Base-by-base conservation (phyloP, 2,888 invertebrate genomes). In the Agriopis leucophaearia region DNA sequence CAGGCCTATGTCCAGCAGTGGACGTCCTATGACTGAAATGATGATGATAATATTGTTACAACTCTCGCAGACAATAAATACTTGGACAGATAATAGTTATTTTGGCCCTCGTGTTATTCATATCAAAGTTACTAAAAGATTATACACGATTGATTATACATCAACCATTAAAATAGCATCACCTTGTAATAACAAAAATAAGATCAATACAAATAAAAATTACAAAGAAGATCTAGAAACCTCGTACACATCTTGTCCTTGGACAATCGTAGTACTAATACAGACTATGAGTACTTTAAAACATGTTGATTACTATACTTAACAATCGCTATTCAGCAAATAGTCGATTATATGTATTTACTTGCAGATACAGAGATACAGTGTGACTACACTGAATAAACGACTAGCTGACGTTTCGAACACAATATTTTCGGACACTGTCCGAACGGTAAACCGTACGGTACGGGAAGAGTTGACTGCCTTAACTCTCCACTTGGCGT, bases 141-240 rank as follows among this genome's bases (percentile, higher is more conserved):
- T 13, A 55, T 55, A 8, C n/a, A 55, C 8, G 5, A 44, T 42
- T 42, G 44, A 42, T 9, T 42, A 44, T 13, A 13, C n/a, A 42
- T 42, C 8, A 57, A 57, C 47, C 47, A 57, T 47, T 47, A 47
- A 13, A 35, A 57, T 47, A 57, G 45, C 54, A 61, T 45, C 38
- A 48, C 40, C 47, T 56, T 56, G 48, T 42, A 45, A 5, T 36
- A 10, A 60, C 52, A 47, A 55, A 63, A 56, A 50, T 35, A 56
- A 56, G 56, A 62, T 36, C 50, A 57, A 35, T 42, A 13, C 18
- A 27, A 55, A 55, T 8, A 44, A 55, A 27, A 55, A 55, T 1
- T 8, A 57, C 50, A 64, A 56, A 64, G 62, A 52, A 55, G 55
- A 42, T 16, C 27, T 58, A 64, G 51, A 57, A 57, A 64, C 56